These are phyloP conservation scores for Eucidaris tribuloides DNA, from an alignment of 35 echinoderm and acorn worm species.

Conservation along the genomic window DNA sequence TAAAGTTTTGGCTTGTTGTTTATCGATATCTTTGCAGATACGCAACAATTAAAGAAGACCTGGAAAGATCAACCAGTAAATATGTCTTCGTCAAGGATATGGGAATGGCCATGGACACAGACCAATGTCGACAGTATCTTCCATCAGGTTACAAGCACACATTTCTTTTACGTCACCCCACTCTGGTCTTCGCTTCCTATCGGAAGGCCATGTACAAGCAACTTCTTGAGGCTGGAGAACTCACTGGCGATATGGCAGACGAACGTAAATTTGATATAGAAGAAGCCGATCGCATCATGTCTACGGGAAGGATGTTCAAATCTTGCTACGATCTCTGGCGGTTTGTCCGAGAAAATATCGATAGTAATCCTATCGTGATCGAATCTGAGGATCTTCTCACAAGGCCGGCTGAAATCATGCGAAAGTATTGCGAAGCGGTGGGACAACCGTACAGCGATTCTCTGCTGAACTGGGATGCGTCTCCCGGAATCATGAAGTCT, in stretches of 20 bases:
- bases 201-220: neutral
- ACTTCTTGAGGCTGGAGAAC: too few species aligned
- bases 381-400: neutral
- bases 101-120: neutral
- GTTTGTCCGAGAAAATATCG: neutral
- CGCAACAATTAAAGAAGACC: neutral
- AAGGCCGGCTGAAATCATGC: neutral
- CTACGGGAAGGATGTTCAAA: neutral
- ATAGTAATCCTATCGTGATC: neutral
- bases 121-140: neutral
- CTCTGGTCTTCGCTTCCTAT: neutral
- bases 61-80: neutral
- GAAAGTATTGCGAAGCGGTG: neutral
- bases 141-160: neutral
- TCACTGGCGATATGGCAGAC: neutral
- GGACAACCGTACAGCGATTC: slow-evolving; percentile 3
- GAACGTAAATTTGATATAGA: neutral
- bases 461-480: neutral
- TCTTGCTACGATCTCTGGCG: neutral
- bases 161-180: neutral
- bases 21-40: neutral
- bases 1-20: neutral
- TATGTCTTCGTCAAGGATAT: slow-evolving; percentile 1
- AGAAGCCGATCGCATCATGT: neutral
- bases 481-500: neutral